Percentiles rank a stretch among this genome's conserved stretches.
phyloP scores from a whole-genome alignment of 1,140 invertebrate genomes.

The Drosophila eugracilis region DNA sequence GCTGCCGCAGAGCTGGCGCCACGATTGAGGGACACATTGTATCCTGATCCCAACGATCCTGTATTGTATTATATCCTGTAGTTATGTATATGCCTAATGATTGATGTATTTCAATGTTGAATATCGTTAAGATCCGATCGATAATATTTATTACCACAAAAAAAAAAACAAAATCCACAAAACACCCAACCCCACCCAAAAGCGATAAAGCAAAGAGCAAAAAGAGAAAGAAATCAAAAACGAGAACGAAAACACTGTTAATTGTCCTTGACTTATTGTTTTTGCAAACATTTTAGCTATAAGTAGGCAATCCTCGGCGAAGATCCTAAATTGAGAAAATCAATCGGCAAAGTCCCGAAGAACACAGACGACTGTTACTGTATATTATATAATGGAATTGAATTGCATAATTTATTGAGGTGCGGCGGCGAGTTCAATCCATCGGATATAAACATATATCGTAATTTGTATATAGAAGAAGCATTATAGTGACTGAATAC shows the following conservation, averaged over 20 bases:
- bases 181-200: constrained; percentile 20
- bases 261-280: constrained; percentile 54
- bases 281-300: constrained; percentile 61
- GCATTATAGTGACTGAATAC: constrained; percentile 83
- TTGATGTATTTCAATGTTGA: constrained; percentile 77
- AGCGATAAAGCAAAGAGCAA: constrained; percentile 23
- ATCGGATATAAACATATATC: constrained; percentile 53
- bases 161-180: constrained; percentile 5
- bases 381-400: constrained; percentile 66
- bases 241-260: constrained; percentile 29
- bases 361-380: constrained; percentile 63
- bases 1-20: constrained; percentile 86
- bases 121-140: constrained; percentile 65
- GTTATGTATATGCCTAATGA: constrained; percentile 70
- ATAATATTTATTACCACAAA: constrained; percentile 72
- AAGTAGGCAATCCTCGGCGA: constrained; percentile 73
- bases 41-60: constrained; percentile 2
- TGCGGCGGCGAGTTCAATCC: constrained; percentile 53
- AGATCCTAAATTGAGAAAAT: constrained; percentile 34
- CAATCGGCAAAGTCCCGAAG: constrained; percentile 22
- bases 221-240: constrained; percentile 15
- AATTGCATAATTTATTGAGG: constrained; percentile 74
- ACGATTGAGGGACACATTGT: constrained; percentile 52
- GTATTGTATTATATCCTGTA: constrained; percentile 79
- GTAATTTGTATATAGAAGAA: constrained; percentile 73